phyloP scores from a whole-genome alignment of 2,113 vertebrate genomes.

The Tychaedon coryphoeus region DNA sequence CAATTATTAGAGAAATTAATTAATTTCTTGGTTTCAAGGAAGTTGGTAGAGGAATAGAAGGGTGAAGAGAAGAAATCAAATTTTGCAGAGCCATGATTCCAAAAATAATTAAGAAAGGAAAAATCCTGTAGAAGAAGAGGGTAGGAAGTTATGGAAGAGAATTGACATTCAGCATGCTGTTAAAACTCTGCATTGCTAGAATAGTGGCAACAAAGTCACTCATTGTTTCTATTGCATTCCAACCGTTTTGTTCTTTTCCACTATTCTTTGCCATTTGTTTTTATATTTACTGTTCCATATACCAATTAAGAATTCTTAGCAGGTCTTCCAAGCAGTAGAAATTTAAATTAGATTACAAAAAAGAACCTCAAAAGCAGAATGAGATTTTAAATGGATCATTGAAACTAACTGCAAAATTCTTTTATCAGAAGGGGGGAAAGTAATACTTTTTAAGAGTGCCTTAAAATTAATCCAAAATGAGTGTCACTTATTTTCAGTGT shows the following conservation, averaged over 20 bases:
- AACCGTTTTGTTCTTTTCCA: slow-evolving; percentile 38
- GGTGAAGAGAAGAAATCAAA: slow-evolving; percentile 11
- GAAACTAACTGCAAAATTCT: slow-evolving; percentile 61
- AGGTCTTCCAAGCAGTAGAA: slow-evolving; percentile 69
- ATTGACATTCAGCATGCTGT: not conserved
- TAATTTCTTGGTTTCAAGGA: slow-evolving; percentile 38
- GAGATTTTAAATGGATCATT: slow-evolving; percentile 70
- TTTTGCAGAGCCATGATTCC: slow-evolving; percentile 1
- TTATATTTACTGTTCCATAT: slow-evolving; percentile 70
- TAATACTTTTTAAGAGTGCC: slow-evolving; percentile 45
- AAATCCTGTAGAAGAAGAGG: not conserved
- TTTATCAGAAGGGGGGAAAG: slow-evolving; percentile 21
- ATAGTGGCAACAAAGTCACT: not conserved
- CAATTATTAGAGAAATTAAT: slow-evolving; percentile 43
- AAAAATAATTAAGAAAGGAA: slow-evolving; percentile 33
- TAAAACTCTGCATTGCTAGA: not conserved
- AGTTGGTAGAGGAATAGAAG: not conserved
- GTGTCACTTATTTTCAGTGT: slow-evolving; percentile 4
- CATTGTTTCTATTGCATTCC: not conserved
- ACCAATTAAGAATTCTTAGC: slow-evolving; percentile 73
- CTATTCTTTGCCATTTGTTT: slow-evolving; percentile 65
- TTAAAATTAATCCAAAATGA: slow-evolving; percentile 59
- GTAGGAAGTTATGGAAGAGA: not conserved
- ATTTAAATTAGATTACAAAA: slow-evolving; percentile 71
- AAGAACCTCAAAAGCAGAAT: slow-evolving; percentile 62